Percentiles rank a stretch among this genome's conserved stretches.
Conservation (phyloP, 2,888 invertebrate species). For the Rapana venosa region DNA sequence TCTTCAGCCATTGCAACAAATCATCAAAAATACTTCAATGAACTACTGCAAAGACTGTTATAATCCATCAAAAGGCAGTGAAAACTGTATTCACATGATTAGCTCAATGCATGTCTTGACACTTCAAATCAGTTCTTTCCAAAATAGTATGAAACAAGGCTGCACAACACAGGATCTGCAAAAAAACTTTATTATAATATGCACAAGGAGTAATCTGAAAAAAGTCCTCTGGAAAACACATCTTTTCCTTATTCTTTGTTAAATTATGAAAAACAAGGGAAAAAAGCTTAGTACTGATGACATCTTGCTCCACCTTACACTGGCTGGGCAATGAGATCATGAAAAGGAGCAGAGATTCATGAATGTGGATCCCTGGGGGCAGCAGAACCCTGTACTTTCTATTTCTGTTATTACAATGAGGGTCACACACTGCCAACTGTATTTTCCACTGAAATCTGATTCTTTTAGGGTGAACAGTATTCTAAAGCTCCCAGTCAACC, state of each 20-base stretch:
- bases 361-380: too few species aligned
- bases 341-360: too few species aligned
- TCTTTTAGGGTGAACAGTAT: too few species aligned
- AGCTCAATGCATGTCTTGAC: background rate
- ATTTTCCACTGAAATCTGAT: too few species aligned
- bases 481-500: too few species aligned
- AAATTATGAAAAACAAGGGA: background rate
- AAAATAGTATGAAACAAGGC: conserved; percentile 14
- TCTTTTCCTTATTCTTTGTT: background rate
- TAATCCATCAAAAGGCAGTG: background rate
- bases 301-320: too few species aligned
- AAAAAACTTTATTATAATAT: conserved; percentile 15
- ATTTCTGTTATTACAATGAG: too few species aligned
- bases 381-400: too few species aligned
- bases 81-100: background rate
- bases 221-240: conserved; percentile 17
- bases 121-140: conserved; percentile 2
- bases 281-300: background rate
- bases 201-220: conserved; percentile 5
- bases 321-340: too few species aligned
- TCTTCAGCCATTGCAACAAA: background rate
- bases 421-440: too few species aligned
- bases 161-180: conserved; percentile 17
- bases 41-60: background rate
- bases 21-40: background rate